Base-by-base conservation (phyloP, 2,113 vertebrate species). In the Entomyzon cyanotis region DNA sequence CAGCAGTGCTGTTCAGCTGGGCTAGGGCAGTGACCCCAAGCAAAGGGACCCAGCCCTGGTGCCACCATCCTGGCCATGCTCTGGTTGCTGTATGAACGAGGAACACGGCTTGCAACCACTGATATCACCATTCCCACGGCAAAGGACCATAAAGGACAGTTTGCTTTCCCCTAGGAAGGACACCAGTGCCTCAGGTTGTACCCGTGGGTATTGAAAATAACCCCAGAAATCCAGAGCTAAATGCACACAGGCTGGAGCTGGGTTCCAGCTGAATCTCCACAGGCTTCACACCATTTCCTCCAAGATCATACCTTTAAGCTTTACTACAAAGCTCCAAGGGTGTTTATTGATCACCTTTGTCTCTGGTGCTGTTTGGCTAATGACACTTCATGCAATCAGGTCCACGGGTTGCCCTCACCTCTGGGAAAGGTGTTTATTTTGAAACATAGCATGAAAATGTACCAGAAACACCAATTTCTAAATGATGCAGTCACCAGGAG, bases 1-100 rank as follows among this genome's bases (percentile, higher is more conserved):
- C 63, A 27, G 28, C 0, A 1, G 5, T 30, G 47, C 35, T 5
- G 5, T 2, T 8, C 17, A 9, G 53, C 80, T 30, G 60, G 33
- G 69, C 9, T 3, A 3, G 5, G 4, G n/a, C n/a, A 62, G 37
- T 31, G 69, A 71, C 37, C 59, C 37, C 4, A 9, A 60, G n/a
- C 21, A 37, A 35, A 86, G 60, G 9, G 56, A 59, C 21, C 19
- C 60, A 37, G 35, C 42, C 58, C 75, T 39, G 39, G 42, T 58
- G 63, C 41, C 1, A 0, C 55, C 25, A 18, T 7, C 56, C 71
- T 16, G 27, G 50, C 35, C 67, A 5, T 3, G 35, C 52, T 78
- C 23, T 56, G 46, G 41, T 0, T 70, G 62, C 49, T 70, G 28
- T 11, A 27, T 1, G 6, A 89, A 47, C 20, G 22, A 41, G 27